phyloP scores from a whole-genome alignment of 2,797 vertebrate species.

The Enteromius treurensis region DNA sequence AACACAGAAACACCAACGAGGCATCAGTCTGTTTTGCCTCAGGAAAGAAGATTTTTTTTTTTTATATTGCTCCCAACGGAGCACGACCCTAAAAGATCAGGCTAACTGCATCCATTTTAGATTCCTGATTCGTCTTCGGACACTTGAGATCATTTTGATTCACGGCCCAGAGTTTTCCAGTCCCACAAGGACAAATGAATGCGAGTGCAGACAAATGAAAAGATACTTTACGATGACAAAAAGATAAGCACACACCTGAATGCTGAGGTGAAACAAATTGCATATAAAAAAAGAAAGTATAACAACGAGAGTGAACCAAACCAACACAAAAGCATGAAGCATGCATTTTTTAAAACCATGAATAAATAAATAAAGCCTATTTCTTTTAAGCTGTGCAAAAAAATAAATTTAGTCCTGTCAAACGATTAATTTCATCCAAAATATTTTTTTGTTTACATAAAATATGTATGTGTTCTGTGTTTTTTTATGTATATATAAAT shows the following conservation, averaged over 20 bases:
- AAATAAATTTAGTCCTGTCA: no score
- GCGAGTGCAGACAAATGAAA: background rate
- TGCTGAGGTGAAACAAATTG: background rate
- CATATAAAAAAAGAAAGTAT: background rate
- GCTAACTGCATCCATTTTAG: background rate
- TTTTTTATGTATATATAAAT: no score
- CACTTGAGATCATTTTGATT: slow-evolving; percentile 8
- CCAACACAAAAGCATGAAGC: background rate
- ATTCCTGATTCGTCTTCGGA: slow-evolving; percentile 3
- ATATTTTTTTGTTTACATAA: no score
- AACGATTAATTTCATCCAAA: no score
- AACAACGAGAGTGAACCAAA: background rate
- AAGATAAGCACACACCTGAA: background rate
- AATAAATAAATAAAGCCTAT: background rate
- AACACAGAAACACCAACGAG: slow-evolving; percentile 35
- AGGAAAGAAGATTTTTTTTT: no score
- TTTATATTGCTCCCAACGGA: background rate
- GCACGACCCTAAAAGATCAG: slow-evolving; percentile 4
- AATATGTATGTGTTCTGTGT: no score
- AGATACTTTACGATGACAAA: background rate
- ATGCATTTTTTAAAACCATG: background rate
- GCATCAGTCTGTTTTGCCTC: background rate
- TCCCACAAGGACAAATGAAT: background rate
- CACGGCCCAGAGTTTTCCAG: background rate
- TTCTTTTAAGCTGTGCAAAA: background rate